A percentile compares a stretch with the other conserved stretches of the same genome.
These are phyloP conservation scores for Parelbella ahira DNA, from an alignment of 2,888 invertebrate species.

Conservation along the genomic window DNA sequence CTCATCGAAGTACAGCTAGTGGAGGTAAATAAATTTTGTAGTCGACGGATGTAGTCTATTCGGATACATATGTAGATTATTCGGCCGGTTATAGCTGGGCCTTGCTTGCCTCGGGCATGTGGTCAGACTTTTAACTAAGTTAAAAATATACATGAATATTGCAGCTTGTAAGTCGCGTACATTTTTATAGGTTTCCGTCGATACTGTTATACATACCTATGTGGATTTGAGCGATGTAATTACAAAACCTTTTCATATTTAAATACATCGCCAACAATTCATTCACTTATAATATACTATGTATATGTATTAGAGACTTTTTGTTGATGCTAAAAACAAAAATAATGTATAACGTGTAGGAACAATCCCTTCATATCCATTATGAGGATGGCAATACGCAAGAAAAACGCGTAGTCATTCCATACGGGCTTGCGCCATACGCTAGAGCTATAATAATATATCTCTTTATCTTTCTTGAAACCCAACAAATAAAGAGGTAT, in stretches of 20 bases:
- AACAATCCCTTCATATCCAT: conserved; percentile 6
- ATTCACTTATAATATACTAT: too few relatives aligned
- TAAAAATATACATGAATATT: conserved; percentile 31
- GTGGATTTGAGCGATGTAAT: too few relatives aligned
- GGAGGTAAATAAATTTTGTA: conserved; percentile 38
- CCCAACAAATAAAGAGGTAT: conserved; percentile 45
- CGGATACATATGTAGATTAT: conserved; percentile 32
- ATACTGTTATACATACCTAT: too few relatives aligned
- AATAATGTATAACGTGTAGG: background rate
- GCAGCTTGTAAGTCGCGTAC: background rate
- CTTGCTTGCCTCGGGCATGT: conserved; percentile 29
- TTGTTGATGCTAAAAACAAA: background rate
- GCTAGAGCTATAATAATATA: conserved; percentile 41
- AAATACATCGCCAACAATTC: too few relatives aligned
- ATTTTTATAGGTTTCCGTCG: too few relatives aligned
- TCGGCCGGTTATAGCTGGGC: conserved; percentile 22
- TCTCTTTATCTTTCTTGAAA: conserved; percentile 48
- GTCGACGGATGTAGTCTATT: conserved; percentile 37
- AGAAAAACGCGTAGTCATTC: conserved; percentile 45
- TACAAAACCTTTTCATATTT: too few relatives aligned
- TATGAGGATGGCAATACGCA: conserved; percentile 9
- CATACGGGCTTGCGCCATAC: conserved; percentile 40
- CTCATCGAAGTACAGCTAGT: conserved; percentile 1
- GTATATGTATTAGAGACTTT: too few relatives aligned
- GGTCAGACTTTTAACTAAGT: conserved; percentile 38